These are phyloP conservation scores for Leptura quadrifasciata DNA, from an alignment of 2,888 invertebrate genomes.

Conservation along the genomic window DNA sequence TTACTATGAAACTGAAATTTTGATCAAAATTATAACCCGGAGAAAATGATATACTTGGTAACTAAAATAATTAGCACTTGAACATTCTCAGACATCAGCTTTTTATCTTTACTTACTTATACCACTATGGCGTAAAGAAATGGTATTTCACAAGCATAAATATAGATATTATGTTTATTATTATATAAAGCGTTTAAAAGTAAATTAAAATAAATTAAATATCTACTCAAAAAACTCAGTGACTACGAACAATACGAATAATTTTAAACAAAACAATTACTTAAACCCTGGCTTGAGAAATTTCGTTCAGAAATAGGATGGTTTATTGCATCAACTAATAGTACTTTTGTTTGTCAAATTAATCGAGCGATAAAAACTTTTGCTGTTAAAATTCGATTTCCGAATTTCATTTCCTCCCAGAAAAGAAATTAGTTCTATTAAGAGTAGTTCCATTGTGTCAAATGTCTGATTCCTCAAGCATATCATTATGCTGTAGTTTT, in stretches of 20 bases:
- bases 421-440: neutral
- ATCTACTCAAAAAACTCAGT: neutral
- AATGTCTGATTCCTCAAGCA: too few relatives aligned
- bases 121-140: too few relatives aligned
- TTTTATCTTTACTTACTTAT: too few relatives aligned
- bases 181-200: neutral
- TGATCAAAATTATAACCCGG: too few relatives aligned
- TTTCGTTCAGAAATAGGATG: neutral
- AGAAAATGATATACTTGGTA: too few relatives aligned
- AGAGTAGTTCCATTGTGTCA: neutral
- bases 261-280: neutral
- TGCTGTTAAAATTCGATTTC: neutral
- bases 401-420: neutral
- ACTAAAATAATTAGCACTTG: too few relatives aligned
- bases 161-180: neutral
- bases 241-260: neutral
- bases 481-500: too few relatives aligned
- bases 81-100: too few relatives aligned
- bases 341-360: neutral
- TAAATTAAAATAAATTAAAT: neutral
- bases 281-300: neutral
- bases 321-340: neutral
- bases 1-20: too few relatives aligned
- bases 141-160: too few relatives aligned
- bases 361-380: neutral